These are phyloP conservation scores for Botia almorhae DNA, from an alignment of 2,797 vertebrate genomes.

Conservation along the genomic window DNA sequence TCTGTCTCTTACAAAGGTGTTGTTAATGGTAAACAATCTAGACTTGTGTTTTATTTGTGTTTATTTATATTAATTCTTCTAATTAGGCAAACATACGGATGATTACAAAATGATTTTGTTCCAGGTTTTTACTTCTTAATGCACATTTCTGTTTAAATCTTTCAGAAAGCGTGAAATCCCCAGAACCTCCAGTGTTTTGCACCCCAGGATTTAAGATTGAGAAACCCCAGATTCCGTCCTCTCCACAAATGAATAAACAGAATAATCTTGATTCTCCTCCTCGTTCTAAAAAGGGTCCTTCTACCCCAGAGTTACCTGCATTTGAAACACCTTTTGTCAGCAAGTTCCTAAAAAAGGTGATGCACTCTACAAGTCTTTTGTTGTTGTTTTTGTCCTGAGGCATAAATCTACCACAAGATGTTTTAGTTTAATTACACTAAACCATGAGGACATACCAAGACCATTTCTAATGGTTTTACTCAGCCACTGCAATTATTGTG, in stretches of 20 bases:
- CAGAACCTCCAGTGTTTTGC: conserved; percentile 78
- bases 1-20: conserved; percentile 48
- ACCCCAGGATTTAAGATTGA: conserved; percentile 83
- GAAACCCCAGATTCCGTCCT: conserved; percentile 57
- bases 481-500: neutral
- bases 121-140: neutral
- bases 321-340: conserved; percentile 79
- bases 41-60: neutral
- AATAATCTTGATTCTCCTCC: conserved; percentile 52
- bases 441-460: neutral
- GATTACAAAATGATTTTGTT: neutral
- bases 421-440: neutral
- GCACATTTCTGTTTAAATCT: conserved; percentile 8
- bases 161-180: conserved; percentile 73
- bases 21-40: conserved; percentile 59
- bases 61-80: neutral
- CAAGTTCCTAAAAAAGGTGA: conserved; percentile 73
- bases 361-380: neutral
- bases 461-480: neutral
- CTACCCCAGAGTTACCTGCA: conserved; percentile 71
- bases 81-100: neutral
- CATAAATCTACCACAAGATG: neutral
- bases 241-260: conserved; percentile 52
- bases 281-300: conserved; percentile 9
- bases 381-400: neutral